These are phyloP conservation scores for Drosophila falleni DNA, from an alignment of 2,888 invertebrate species.

Conservation along the genomic window DNA sequence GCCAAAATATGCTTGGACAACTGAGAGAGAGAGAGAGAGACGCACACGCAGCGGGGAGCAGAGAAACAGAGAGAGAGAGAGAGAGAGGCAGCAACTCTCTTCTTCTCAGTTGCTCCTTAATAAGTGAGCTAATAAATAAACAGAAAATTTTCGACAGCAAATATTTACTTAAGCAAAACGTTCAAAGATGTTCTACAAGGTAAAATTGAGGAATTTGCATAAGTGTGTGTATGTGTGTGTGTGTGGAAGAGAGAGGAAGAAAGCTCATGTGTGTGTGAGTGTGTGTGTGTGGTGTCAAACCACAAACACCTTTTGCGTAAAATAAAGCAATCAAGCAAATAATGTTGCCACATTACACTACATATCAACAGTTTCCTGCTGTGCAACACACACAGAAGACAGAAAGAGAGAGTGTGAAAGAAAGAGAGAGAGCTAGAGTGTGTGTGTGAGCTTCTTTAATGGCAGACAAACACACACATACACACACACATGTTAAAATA, in stretches of 20 bases:
- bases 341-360: slow-evolving; percentile 82
- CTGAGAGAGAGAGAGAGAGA: slow-evolving; percentile 2
- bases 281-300: slow-evolving; percentile 70
- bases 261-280: slow-evolving; percentile 24
- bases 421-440: background rate
- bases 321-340: slow-evolving; percentile 82
- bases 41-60: slow-evolving; percentile 1
- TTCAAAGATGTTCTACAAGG: slow-evolving; percentile 61
- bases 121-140: slow-evolving; percentile 78
- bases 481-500: slow-evolving; percentile 49
- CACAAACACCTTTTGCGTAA: slow-evolving; percentile 82
- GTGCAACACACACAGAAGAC: slow-evolving; percentile 19
- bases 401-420: slow-evolving; percentile 13
- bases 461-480: slow-evolving; percentile 28
- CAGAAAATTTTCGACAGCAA: slow-evolving; percentile 77
- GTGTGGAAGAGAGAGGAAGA: slow-evolving; percentile 1
- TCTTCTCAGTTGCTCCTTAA: slow-evolving; percentile 32
- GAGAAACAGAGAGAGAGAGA: background rate
- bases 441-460: slow-evolving; percentile 59
- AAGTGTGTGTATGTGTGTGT: slow-evolving; percentile 13
- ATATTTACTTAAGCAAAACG: slow-evolving; percentile 79
- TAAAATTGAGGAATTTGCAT: slow-evolving; percentile 39
- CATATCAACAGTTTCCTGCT: slow-evolving; percentile 76
- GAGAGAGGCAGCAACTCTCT: background rate
- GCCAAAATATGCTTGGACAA: slow-evolving; percentile 21